Percentiles rank a stretch among this genome's conserved stretches.
These are phyloP conservation scores for Origma solitaria DNA, from an alignment of 2,113 vertebrate species.

Conservation along the genomic window DNA sequence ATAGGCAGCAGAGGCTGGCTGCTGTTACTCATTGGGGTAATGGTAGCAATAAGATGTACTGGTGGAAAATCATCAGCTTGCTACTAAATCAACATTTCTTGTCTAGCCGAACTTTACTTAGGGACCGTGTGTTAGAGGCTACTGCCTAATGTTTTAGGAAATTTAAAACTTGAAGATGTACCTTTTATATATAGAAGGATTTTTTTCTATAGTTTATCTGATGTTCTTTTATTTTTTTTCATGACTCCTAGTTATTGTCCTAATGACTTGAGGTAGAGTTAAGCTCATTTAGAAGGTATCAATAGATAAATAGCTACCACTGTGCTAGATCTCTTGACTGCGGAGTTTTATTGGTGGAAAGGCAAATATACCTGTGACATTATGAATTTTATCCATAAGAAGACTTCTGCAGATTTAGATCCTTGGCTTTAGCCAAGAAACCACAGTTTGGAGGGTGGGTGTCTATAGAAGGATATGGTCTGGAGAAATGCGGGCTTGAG, in stretches of 20 bases:
- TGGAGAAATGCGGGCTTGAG: not conserved
- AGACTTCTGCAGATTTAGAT: not conserved
- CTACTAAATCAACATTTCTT: not conserved
- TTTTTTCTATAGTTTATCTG: not conserved
- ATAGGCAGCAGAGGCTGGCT: not conserved
- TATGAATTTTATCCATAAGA: not conserved
- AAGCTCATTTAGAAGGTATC: not conserved
- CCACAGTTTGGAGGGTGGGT: not conserved
- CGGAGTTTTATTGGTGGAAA: not conserved
- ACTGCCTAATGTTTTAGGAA: not conserved
- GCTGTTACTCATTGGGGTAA: not conserved
- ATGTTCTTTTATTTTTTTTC: not conserved
- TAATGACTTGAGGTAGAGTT: not conserved
- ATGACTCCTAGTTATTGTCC: not conserved
- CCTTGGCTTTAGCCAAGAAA: not conserved
- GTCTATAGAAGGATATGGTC: not conserved
- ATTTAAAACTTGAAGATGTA: not conserved
- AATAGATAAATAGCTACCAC: not conserved
- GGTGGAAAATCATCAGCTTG: not conserved
- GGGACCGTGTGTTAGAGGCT: not conserved
- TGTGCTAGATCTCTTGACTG: not conserved
- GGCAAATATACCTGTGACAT: not conserved
- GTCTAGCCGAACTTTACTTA: not conserved
- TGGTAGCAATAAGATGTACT: not conserved
- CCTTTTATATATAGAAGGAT: not conserved